A percentile compares a stretch with the other conserved stretches of the same genome.
phyloP scores from a whole-genome alignment of 23 tunicate genomes.

The Clavelina lepadiformis region DNA sequence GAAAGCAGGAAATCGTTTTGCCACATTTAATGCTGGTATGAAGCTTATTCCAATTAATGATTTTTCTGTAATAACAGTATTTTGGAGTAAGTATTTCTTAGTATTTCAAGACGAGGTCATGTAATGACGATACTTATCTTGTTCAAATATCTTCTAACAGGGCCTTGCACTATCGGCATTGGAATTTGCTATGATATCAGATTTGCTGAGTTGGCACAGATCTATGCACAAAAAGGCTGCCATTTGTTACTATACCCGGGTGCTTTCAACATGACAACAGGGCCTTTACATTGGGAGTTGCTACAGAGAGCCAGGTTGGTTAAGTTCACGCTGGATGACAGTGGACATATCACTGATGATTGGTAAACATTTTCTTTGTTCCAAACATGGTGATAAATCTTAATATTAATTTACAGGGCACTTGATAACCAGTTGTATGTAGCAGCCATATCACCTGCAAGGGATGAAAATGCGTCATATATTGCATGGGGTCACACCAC shows the following conservation, averaged over 20 bases:
- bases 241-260: slow-evolving; percentile 89
- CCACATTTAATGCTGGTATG: slow-evolving; percentile 50
- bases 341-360: no score
- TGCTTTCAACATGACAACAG: slow-evolving; percentile 98
- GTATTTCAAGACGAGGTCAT: neutral
- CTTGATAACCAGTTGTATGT: slow-evolving; percentile 86
- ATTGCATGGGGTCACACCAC: slow-evolving; percentile 88
- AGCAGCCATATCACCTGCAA: slow-evolving; percentile 82
- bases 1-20: slow-evolving; percentile 56
- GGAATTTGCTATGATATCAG: slow-evolving; percentile 95
- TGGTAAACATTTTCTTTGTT: neutral
- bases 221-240: slow-evolving; percentile 72
- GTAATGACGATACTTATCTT: neutral
- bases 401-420: slow-evolving; percentile 29
- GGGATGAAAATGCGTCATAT: slow-evolving; percentile 78
- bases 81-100: neutral
- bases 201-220: slow-evolving; percentile 87
- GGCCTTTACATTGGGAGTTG: slow-evolving; percentile 89
- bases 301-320: slow-evolving; percentile 66
- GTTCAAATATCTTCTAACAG: slow-evolving; percentile 1
- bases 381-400: neutral
- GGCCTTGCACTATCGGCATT: slow-evolving; percentile 48
- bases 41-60: no score
- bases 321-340: no score
- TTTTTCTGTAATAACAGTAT: no score